phyloP scores from a whole-genome alignment of 2,113 vertebrate species.

The Poeciliopsis prolifica region DNA sequence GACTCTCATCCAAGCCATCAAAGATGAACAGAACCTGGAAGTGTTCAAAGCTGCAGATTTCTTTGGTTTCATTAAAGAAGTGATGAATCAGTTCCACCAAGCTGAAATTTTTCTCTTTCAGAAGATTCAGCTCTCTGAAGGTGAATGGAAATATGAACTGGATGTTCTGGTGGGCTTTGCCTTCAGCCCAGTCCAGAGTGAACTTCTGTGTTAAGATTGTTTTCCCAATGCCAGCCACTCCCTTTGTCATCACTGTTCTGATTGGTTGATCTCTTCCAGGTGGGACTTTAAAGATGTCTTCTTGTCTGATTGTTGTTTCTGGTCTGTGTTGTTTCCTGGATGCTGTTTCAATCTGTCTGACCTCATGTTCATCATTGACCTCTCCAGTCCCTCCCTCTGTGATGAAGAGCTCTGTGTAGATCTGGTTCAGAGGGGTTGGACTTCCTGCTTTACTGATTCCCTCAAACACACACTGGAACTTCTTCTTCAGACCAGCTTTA shows the following conservation, averaged over 20 bases:
- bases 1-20: neutral
- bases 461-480: neutral
- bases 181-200: no score
- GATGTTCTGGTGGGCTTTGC: no score
- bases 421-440: slow-evolving; percentile 28
- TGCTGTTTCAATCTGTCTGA: slow-evolving; percentile 47
- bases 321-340: slow-evolving; percentile 22
- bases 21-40: neutral
- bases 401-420: slow-evolving; percentile 61
- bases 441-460: neutral
- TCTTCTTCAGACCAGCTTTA: neutral
- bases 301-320: neutral
- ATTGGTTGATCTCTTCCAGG: no score
- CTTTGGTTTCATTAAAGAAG: neutral
- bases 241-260: no score
- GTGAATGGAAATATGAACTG: no score
- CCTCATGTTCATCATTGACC: slow-evolving; percentile 43
- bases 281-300: no score
- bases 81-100: no score
- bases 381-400: slow-evolving; percentile 39
- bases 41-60: neutral
- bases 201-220: no score
- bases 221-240: no score
- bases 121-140: no score
- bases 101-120: no score